Percentiles rank a stretch among this genome's conserved stretches.
phyloP scores from a whole-genome alignment of 1,140 invertebrate species.

The Cyrtorhinus lividipennis region DNA sequence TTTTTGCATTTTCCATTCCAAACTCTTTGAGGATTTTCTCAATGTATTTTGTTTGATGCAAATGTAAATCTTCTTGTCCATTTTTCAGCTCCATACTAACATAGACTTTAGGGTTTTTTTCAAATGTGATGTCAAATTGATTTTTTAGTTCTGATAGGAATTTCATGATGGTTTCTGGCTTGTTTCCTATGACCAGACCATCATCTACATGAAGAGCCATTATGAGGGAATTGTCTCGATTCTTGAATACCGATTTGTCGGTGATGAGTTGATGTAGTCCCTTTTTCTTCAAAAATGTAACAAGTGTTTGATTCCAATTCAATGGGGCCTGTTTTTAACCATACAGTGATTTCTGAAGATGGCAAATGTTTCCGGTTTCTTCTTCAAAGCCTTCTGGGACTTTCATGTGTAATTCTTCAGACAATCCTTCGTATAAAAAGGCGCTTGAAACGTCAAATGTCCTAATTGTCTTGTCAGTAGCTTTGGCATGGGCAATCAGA shows the following conservation, averaged over 20 bases:
- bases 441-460: constrained; percentile 32
- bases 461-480: constrained; percentile 27
- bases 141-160: neutral
- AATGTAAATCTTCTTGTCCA: neutral
- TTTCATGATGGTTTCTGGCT: neutral
- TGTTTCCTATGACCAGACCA: constrained; percentile 2
- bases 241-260: neutral
- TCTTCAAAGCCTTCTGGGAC: constrained; percentile 22
- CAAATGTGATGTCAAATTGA: neutral
- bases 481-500: constrained; percentile 30
- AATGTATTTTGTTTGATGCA: neutral
- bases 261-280: constrained; percentile 5
- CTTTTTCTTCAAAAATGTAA: neutral
- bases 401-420: constrained; percentile 1
- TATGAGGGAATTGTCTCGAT: neutral
- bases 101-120: constrained; percentile 1
- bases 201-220: constrained; percentile 14
- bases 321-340: constrained; percentile 30
- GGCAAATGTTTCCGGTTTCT: constrained; percentile 26
- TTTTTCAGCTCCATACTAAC: constrained; percentile 5
- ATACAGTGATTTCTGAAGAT: constrained; percentile 31
- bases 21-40: constrained; percentile 7
- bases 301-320: constrained; percentile 25
- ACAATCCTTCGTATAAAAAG: constrained; percentile 7
- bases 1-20: neutral